Evolutionary conservation across 2,888 invertebrate genomes (phyloP).

Genomic region (Physocephala rufipes): DNA sequence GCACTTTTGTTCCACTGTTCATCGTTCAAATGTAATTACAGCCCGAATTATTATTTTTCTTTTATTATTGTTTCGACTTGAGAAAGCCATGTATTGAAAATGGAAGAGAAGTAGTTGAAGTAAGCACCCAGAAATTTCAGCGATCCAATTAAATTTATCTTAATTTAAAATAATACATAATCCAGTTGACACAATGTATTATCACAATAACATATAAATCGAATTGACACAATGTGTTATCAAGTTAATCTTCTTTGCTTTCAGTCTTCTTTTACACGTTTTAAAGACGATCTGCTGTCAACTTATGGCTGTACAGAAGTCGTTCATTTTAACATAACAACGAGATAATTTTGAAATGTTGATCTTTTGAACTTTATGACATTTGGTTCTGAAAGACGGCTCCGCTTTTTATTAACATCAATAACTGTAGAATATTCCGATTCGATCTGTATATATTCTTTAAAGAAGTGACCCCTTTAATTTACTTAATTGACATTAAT

Average conservation of each 20-base stretch:
- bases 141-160: too few species aligned
- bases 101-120: too few species aligned
- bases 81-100: too few species aligned
- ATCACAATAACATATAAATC: too few species aligned
- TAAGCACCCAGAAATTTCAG: too few species aligned
- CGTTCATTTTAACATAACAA: neutral
- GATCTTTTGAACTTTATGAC: conserved; percentile 57
- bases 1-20: too few species aligned
- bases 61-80: too few species aligned
- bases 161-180: too few species aligned
- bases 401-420: neutral
- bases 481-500: conserved; percentile 67
- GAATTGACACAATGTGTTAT: neutral
- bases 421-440: conserved; percentile 20
- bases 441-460: conserved; percentile 36
- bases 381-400: conserved; percentile 54
- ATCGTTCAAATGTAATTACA: too few species aligned
- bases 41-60: too few species aligned
- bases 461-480: conserved; percentile 62
- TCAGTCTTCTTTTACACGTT: neutral
- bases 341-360: conserved; percentile 28
- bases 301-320: neutral
- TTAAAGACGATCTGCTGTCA: neutral
- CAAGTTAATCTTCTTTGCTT: neutral
- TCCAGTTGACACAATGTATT: too few species aligned